A percentile compares a stretch with the other conserved stretches of the same genome.
These are phyloP conservation scores for Cheilosia urbana DNA, from an alignment of 2,888 invertebrate species.

Conservation along the genomic window DNA sequence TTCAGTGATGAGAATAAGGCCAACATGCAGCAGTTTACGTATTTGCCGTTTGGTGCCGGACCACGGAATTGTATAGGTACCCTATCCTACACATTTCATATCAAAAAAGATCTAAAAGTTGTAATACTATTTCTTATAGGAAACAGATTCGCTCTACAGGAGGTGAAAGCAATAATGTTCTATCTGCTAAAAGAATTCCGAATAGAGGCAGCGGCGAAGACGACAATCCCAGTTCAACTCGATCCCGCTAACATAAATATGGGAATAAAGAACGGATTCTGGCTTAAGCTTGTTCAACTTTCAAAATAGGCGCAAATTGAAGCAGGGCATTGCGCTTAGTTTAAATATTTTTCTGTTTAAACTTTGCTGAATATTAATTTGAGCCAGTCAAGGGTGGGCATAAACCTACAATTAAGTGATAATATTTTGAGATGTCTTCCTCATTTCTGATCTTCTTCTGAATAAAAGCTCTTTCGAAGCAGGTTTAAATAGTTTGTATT, in stretches of 20 bases:
- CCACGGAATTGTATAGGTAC: constrained; percentile 87
- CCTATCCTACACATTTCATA: too few relatives aligned
- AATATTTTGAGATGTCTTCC: too few relatives aligned
- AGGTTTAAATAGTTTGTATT: too few relatives aligned
- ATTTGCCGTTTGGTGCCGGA: constrained; percentile 86
- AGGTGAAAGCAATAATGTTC: constrained; percentile 81
- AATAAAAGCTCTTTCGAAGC: too few relatives aligned
- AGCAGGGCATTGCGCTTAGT: too few relatives aligned
- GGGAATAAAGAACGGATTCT: constrained; percentile 80
- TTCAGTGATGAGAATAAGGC: constrained; percentile 86
- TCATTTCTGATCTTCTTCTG: too few relatives aligned
- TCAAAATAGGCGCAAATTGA: background rate
- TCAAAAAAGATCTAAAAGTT: background rate
- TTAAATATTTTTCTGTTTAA: too few relatives aligned
- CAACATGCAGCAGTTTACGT: constrained; percentile 84
- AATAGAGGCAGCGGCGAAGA: constrained; percentile 78
- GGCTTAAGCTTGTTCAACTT: constrained; percentile 79
- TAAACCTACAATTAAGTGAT: too few relatives aligned
- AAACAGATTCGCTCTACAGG: constrained; percentile 82
- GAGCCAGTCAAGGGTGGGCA: too few relatives aligned
- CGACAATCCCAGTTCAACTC: constrained; percentile 79
- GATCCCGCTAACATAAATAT: constrained; percentile 77
- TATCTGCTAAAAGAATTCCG: constrained; percentile 80
- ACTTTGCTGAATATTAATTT: too few relatives aligned
- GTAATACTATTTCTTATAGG: constrained; percentile 74